Conservation (phyloP, 2,888 invertebrate species). For the Eudemis profundana region DNA sequence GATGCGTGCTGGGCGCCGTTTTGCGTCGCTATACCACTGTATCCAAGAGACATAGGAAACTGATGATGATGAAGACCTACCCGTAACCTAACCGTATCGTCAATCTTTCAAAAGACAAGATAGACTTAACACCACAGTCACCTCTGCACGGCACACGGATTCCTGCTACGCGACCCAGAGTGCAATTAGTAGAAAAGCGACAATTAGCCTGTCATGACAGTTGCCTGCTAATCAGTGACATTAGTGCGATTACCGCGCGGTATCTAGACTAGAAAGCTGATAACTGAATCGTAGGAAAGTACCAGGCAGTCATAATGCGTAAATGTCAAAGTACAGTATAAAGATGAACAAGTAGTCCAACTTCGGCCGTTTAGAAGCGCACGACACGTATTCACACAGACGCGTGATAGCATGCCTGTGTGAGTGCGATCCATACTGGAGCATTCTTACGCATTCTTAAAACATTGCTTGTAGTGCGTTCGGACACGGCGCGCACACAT, state of each 20-base stretch:
- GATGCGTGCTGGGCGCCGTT: too few species aligned
- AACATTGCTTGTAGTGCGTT: too few species aligned
- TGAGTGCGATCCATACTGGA: too few species aligned
- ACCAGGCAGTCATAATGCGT: not conserved
- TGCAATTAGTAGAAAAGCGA: slow-evolving; percentile 52
- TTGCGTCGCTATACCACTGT: too few species aligned
- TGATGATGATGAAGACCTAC: not conserved
- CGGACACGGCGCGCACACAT: too few species aligned
- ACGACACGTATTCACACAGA: too few species aligned
- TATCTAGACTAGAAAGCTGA: slow-evolving; percentile 42
- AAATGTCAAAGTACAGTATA: too few species aligned
- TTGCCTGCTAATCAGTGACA: slow-evolving; percentile 33
- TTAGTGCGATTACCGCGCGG: slow-evolving; percentile 31
- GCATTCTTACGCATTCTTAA: too few species aligned
- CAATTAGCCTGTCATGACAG: slow-evolving; percentile 49
- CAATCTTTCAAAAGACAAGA: not conserved
- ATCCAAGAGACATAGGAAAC: too few species aligned
- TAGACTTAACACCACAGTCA: not conserved
- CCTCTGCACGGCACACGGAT: not conserved
- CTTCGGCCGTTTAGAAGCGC: too few species aligned
- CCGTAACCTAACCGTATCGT: not conserved
- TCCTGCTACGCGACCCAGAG: slow-evolving; percentile 37
- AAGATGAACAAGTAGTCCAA: too few species aligned
- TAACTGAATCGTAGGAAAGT: slow-evolving; percentile 9
- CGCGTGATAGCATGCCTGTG: too few species aligned